phyloP scores from a whole-genome alignment of 2,113 vertebrate species.

The Isurus oxyrinchus region DNA sequence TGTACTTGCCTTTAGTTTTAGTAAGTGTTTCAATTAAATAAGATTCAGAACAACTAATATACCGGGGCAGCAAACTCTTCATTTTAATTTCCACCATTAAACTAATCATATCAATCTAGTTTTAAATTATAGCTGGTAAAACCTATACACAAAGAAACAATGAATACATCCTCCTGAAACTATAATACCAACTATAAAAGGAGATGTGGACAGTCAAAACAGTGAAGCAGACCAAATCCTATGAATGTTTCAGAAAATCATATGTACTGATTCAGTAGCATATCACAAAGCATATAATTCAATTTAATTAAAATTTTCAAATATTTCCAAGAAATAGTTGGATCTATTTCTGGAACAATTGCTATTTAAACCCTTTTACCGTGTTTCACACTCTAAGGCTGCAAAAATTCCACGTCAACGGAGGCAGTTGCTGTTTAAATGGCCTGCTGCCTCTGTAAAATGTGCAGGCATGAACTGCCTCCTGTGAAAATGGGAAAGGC shows the following conservation, averaged over 20 bases:
- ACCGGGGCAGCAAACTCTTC: constrained; percentile 8
- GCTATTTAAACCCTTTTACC: background rate
- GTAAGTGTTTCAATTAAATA: background rate
- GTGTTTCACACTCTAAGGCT: too few species aligned
- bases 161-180: background rate
- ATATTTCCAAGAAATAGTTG: background rate
- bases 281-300: background rate
- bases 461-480: too few species aligned
- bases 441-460: too few species aligned
- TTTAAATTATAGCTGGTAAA: constrained; percentile 3
- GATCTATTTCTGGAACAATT: background rate
- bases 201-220: background rate
- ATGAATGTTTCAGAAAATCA: background rate
- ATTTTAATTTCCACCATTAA: constrained; percentile 30
- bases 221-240: background rate
- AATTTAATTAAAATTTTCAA: background rate
- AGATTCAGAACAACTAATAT: background rate
- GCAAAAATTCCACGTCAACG: too few species aligned
- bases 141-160: background rate
- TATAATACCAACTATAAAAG: background rate
- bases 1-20: constrained; percentile 8
- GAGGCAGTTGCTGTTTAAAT: too few species aligned
- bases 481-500: too few species aligned
- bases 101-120: background rate
- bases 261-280: background rate